Evolutionary conservation across 2,888 invertebrate species (phyloP), one percentile per base, ranked within the genome.

Genomic region (Syrista parreyssii): DNA sequence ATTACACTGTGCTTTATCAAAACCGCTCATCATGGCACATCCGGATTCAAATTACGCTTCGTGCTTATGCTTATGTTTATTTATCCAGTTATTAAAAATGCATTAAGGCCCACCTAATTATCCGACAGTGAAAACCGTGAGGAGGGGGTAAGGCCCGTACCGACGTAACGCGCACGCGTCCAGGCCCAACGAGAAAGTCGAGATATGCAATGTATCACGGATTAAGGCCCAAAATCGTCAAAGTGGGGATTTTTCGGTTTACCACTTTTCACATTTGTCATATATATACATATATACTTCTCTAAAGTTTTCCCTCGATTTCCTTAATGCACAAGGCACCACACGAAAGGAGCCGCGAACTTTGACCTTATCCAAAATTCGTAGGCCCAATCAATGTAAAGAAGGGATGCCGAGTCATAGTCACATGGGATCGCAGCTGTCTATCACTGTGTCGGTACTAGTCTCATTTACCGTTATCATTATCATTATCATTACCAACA

Each of bases 81-180:
- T 91, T 91, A 91, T 90, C 90, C 89, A 91, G 91, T 91, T 91
- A 91, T 91, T 91, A 91, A 91, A 91, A 91, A 88, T 89, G 89
- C 91, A 91, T 91, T 90, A 91, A 89, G 88, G 85, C 83, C 85
- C 77, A 78, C 81, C 81, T 88, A 87, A 88, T 89, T 88, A 88
- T 85, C 78, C 31, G 82, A 82, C 23, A 23, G 55, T 55, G 9
- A 0, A 55, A 55, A 55, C 55, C 55, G 23, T 2, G 55, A 6
- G 9, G 55, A 55, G 55, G 55, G 33, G 23, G 1, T 9, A 55
- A 1, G 23, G 23, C 23, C 55, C 55, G 23, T 55, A 23, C 55
- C 55, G 55, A 23, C 55, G 55, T 55, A 55, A 55, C 55, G 2
- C 55, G 55, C 55, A 23, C 15, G 55, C 55, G 55, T 55, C 55